Evolutionary conservation across 2,113 vertebrate genomes (phyloP).

Genomic region (Chloropsis hardwickii): DNA sequence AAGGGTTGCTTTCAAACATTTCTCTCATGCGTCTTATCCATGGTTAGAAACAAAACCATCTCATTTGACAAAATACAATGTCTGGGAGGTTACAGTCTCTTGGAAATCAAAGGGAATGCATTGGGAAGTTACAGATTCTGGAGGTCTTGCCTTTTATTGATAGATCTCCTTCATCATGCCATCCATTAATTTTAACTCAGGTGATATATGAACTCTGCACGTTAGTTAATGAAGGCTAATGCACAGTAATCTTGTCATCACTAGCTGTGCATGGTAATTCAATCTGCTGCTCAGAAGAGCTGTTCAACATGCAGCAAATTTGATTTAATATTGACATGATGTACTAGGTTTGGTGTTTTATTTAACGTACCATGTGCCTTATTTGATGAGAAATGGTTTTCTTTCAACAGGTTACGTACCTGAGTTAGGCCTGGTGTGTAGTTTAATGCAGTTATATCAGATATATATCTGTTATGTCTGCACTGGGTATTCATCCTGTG

Average conservation of each 20-base stretch:
- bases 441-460: background rate
- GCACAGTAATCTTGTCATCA: conserved; percentile 29
- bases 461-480: background rate
- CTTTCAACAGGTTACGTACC: background rate
- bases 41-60: background rate
- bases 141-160: conserved; percentile 14
- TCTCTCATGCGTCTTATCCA: background rate
- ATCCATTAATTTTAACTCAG: conserved; percentile 23
- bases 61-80: background rate
- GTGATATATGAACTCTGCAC: conserved; percentile 34
- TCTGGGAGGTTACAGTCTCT: background rate
- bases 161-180: background rate
- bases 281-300: conserved; percentile 1
- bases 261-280: conserved; percentile 52
- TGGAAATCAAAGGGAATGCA: background rate
- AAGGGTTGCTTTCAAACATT: background rate
- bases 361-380: conserved; percentile 18
- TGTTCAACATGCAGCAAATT: conserved; percentile 32
- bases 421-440: background rate
- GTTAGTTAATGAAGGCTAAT: conserved; percentile 48
- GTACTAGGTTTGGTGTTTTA: conserved; percentile 34
- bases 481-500: background rate
- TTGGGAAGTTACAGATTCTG: background rate
- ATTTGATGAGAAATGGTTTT: conserved; percentile 31
- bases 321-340: conserved; percentile 43